Evolutionary conservation across 53 echinoderm and acorn worm genomes (phyloP).

Genomic region (Echinometra lucunter): DNA sequence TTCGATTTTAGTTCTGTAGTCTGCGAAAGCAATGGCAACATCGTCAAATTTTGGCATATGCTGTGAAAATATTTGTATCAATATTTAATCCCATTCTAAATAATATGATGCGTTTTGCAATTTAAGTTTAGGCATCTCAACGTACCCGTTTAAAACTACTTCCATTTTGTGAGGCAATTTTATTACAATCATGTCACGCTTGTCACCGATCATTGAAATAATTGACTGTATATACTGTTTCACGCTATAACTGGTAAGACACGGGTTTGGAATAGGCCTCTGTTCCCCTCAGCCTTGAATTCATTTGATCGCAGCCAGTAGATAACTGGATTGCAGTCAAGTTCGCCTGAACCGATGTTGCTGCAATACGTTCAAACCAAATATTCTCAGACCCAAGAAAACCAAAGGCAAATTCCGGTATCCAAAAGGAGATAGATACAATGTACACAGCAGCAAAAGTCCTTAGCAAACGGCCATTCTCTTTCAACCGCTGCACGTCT

Average conservation of each 20-base stretch:
- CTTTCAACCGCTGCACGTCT: not conserved
- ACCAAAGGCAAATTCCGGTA: not conserved
- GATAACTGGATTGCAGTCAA: not conserved
- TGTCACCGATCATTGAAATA: too few species aligned
- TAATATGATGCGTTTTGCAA: too few species aligned
- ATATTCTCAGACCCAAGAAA: not conserved
- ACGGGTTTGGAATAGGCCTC: not conserved
- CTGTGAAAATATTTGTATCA: too few species aligned
- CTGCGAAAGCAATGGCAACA: too few species aligned
- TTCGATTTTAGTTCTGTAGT: too few species aligned
- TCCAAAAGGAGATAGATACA: not conserved
- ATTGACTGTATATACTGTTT: too few species aligned
- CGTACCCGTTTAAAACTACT: too few species aligned
- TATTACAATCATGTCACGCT: too few species aligned
- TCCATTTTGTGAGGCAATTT: too few species aligned
- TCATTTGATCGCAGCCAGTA: not conserved
- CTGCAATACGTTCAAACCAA: not conserved
- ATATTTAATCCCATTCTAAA: too few species aligned
- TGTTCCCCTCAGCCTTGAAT: not conserved
- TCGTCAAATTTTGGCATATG: too few species aligned
- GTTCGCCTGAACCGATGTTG: not conserved
- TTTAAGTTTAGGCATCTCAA: too few species aligned
- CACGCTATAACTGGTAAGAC: not conserved
- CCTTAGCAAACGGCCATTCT: not conserved
- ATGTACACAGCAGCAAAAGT: not conserved